Evolutionary conservation across 1,140 invertebrate genomes (phyloP).

Genomic region (Antheraea pernyi): DNA sequence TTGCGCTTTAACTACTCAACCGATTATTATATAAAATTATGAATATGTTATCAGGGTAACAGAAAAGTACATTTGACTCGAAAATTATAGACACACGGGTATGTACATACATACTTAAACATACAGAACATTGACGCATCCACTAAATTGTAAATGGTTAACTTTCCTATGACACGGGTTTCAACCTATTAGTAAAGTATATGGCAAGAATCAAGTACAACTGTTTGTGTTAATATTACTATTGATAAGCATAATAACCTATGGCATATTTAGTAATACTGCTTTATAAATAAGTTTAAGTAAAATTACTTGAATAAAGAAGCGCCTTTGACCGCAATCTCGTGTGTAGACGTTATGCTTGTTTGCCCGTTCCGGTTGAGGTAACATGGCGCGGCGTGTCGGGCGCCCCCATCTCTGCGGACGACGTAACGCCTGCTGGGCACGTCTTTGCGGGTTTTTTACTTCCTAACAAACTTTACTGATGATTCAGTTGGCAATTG

Average conservation of each 20-base stretch:
- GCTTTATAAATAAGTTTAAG: neutral
- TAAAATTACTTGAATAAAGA: neutral
- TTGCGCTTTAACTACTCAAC: too few relatives aligned
- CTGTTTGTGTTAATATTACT: too few relatives aligned
- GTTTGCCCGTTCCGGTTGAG: slow-evolving; percentile 13
- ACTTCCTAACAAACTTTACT: slow-evolving; percentile 24
- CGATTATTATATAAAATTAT: too few relatives aligned
- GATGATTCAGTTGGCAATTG: slow-evolving; percentile 13
- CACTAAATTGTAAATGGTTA: too few relatives aligned
- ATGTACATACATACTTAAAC: too few relatives aligned
- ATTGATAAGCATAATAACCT: neutral
- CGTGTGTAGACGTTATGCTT: slow-evolving; percentile 3
- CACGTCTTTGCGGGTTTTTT: slow-evolving; percentile 19
- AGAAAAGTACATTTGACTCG: too few relatives aligned
- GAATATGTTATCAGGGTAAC: too few relatives aligned
- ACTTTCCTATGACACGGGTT: too few relatives aligned
- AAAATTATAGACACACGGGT: too few relatives aligned
- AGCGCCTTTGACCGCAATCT: neutral
- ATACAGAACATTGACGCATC: too few relatives aligned
- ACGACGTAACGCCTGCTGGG: slow-evolving; percentile 11
- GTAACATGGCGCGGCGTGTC: neutral
- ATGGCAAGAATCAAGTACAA: too few relatives aligned
- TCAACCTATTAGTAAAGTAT: too few relatives aligned
- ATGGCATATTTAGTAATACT: neutral
- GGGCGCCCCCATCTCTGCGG: neutral